Conservation (phyloP, 2,113 vertebrate genomes). For the Aplodontia rufa region DNA sequence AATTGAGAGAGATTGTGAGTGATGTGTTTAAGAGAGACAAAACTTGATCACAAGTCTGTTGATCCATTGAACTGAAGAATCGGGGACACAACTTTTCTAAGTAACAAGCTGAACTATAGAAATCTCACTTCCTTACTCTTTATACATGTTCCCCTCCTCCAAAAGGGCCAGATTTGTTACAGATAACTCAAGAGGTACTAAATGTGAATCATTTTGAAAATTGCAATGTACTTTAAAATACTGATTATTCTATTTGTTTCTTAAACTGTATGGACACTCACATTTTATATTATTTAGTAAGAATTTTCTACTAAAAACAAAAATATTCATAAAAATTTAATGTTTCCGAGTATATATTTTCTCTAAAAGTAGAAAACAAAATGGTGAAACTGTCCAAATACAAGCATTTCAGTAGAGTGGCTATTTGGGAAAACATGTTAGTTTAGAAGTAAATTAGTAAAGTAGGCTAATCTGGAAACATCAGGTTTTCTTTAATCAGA, state of each 20-base stretch:
- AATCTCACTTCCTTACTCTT: background rate
- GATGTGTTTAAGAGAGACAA: background rate
- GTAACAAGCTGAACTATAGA: background rate
- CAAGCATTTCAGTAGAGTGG: background rate
- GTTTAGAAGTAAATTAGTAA: background rate
- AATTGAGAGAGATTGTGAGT: background rate
- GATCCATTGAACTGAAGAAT: background rate
- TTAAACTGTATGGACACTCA: background rate
- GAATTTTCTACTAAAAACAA: background rate
- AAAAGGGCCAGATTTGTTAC: background rate
- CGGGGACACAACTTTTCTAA: background rate
- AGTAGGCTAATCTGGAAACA: background rate
- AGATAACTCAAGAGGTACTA: background rate
- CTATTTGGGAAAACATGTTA: background rate
- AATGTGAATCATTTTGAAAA: constrained; percentile 13
- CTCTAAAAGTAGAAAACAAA: background rate
- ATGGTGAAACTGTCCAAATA: background rate
- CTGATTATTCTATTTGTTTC: background rate
- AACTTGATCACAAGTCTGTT: background rate
- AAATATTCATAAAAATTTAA: background rate
- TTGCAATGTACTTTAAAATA: background rate
- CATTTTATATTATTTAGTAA: background rate
- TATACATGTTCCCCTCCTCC: background rate
- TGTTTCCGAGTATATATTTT: background rate
- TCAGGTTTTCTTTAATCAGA: background rate